These are phyloP conservation scores for Gymnoscopelus microlampas DNA, from an alignment of 2,797 vertebrate genomes.

Conservation along the genomic window DNA sequence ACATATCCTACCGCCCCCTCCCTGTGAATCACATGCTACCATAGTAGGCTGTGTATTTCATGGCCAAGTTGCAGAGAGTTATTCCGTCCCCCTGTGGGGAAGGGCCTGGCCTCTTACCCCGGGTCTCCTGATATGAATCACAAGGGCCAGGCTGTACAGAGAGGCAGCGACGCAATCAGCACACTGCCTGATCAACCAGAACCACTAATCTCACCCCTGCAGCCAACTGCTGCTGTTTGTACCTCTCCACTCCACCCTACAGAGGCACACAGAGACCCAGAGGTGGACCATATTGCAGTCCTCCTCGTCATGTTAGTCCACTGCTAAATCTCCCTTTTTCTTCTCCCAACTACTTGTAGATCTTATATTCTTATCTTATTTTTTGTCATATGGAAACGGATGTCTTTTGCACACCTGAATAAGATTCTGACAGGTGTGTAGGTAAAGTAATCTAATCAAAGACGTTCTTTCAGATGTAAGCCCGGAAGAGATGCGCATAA, in stretches of 20 bases:
- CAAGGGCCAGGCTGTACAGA: slow-evolving; percentile 47
- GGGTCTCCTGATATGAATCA: slow-evolving; percentile 72
- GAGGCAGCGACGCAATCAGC: slow-evolving; percentile 48
- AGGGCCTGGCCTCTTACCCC: slow-evolving; percentile 44
- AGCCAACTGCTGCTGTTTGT: slow-evolving; percentile 4
- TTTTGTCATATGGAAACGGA: no score
- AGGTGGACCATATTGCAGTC: neutral
- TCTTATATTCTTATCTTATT: no score
- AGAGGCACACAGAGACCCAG: neutral
- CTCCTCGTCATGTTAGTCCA: neutral
- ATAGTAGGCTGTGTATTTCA: slow-evolving; percentile 46
- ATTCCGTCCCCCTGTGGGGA: slow-evolving; percentile 53
- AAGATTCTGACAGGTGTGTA: no score
- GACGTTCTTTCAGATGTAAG: no score
- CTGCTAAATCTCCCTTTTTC: neutral
- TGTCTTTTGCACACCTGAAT: no score
- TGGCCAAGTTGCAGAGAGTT: slow-evolving; percentile 54
- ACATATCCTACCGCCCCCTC: slow-evolving; percentile 31
- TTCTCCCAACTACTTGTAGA: no score
- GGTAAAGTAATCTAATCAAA: no score
- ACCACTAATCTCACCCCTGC: neutral
- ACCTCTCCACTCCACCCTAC: neutral
- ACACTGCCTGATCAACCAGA: slow-evolving; percentile 7
- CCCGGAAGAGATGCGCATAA: no score
- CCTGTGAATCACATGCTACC: slow-evolving; percentile 57